Evolutionary conservation across 2,113 vertebrate genomes (phyloP).

Genomic region (Eulemur rufifrons): DNA sequence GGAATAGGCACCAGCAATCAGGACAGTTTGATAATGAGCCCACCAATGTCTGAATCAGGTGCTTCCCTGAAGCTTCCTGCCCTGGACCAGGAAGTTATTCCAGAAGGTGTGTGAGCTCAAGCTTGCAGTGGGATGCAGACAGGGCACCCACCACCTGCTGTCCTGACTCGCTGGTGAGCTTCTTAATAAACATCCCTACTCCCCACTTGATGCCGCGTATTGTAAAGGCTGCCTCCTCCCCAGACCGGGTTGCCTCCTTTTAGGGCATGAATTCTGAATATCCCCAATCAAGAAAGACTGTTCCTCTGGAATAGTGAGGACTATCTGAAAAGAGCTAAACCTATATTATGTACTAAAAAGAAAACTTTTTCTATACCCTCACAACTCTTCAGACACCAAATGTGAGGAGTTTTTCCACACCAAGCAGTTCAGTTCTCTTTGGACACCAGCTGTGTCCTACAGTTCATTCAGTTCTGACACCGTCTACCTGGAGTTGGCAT

Average conservation of each 20-base stretch:
- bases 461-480: not conserved
- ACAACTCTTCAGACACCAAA: not conserved
- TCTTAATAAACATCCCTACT: not conserved
- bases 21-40: not conserved
- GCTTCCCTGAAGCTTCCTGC: not conserved
- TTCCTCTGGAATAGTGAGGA: not conserved
- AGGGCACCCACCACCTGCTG: not conserved
- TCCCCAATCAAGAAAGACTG: not conserved
- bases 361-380: not conserved
- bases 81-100: not conserved
- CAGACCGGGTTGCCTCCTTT: not conserved
- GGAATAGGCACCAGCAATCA: not conserved
- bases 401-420: no score
- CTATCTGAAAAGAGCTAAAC: not conserved
- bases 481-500: not conserved
- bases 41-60: not conserved
- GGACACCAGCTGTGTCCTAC: not conserved
- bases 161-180: not conserved
- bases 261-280: not conserved
- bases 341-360: not conserved
- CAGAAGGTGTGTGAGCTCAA: not conserved
- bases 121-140: not conserved
- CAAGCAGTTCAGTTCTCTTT: not conserved
- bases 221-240: not conserved
- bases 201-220: not conserved